These are phyloP conservation scores for Crocallis elinguaria DNA, from an alignment of 2,888 invertebrate species.

Conservation along the genomic window DNA sequence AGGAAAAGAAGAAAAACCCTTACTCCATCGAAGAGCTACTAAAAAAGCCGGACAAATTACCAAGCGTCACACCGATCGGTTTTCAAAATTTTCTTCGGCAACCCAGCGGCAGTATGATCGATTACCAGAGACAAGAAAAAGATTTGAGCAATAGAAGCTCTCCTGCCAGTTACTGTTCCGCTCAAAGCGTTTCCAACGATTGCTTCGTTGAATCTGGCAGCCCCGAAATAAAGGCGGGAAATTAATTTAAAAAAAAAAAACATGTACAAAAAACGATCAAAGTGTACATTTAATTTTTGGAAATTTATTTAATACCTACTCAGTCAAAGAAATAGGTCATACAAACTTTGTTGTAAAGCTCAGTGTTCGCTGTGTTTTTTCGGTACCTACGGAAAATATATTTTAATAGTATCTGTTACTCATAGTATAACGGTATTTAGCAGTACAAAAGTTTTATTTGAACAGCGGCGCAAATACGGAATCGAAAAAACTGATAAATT, in stretches of 20 bases:
- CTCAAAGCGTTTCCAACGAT: constrained; percentile 74
- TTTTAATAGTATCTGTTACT: too few species aligned
- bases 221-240: constrained; percentile 74
- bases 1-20: constrained; percentile 89
- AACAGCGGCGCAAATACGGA: too few species aligned
- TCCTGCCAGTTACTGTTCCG: constrained; percentile 76
- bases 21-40: constrained; percentile 95
- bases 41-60: constrained; percentile 90
- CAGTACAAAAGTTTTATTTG: too few species aligned
- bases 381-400: too few species aligned
- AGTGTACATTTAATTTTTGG: too few species aligned
- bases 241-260: constrained; percentile 43
- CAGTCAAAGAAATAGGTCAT: too few species aligned
- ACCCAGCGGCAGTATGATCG: constrained; percentile 85
- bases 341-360: too few species aligned
- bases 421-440: too few species aligned
- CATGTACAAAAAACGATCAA: too few species aligned
- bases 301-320: too few species aligned
- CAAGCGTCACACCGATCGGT: constrained; percentile 61
- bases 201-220: constrained; percentile 67
- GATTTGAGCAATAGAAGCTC: constrained; percentile 73
- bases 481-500: too few species aligned
- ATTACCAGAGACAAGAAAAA: constrained; percentile 68
- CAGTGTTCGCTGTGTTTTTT: too few species aligned
- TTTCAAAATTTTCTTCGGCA: constrained; percentile 81